These are phyloP conservation scores for Cinclus mexicanus DNA, from an alignment of 2,113 vertebrate genomes.

Conservation along the genomic window DNA sequence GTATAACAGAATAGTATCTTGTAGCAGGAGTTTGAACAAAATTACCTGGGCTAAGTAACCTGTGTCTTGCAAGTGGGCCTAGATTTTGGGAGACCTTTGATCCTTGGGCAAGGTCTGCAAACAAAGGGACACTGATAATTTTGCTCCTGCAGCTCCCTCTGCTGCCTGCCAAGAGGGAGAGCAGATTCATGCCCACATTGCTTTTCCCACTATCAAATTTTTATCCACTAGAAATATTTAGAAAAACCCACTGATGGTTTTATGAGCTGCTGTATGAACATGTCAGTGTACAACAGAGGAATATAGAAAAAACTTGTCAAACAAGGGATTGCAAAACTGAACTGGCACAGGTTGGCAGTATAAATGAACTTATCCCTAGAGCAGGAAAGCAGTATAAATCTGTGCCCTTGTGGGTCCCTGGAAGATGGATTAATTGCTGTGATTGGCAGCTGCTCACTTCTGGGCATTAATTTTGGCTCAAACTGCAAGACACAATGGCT, in stretches of 20 bases:
- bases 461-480: neutral
- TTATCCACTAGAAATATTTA: neutral
- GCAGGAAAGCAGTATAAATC: neutral
- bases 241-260: neutral
- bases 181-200: neutral
- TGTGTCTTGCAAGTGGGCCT: neutral
- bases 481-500: accelerated
- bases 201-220: neutral
- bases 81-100: neutral
- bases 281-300: neutral
- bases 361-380: neutral
- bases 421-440: neutral
- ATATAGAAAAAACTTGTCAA: neutral
- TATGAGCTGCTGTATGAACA: neutral
- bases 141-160: slow-evolving; percentile 44
- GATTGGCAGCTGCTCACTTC: neutral
- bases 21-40: neutral
- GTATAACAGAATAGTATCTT: neutral
- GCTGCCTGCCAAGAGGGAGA: neutral
- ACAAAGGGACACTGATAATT: neutral
- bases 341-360: neutral
- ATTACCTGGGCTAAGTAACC: neutral
- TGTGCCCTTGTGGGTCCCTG: neutral
- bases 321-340: neutral
- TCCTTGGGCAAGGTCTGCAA: neutral